Base-by-base conservation (phyloP, 1,140 invertebrate genomes). In the Bombyx mori region DNA sequence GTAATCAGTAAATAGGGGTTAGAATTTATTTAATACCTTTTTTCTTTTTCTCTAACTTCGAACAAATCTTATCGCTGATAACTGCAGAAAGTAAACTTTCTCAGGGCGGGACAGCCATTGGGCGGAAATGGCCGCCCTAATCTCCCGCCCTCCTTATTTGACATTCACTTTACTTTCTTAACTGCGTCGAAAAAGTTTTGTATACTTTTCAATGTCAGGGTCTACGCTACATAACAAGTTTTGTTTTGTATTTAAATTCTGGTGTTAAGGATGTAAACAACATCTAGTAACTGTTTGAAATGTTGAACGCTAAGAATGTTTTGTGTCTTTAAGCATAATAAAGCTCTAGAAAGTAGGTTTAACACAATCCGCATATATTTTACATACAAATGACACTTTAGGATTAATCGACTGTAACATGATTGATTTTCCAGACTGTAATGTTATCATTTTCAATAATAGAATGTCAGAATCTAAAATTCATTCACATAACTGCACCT, bases 401-500 rank as follows among this genome's bases (percentile, higher is more conserved):
- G 26, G 26, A 35, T 35, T 5, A 5, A 2, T 35, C 26, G 26
- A 35, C 4, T 35, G 26, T 35, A 35, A 35, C 26, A 35, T 35
- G 26, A 35, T 35, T 35, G 4, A 5, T 35, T 35, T 35, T 5
- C 4, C 26, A 5, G 26, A 35, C 26, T 35, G 26, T 5, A 35
- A 35, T 35, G 12, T 35, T 35, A 35, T 35, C 2, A 35, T 35
- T 35, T 35, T 35, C 26, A 35, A 3, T 35, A 35, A 35, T 35
- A 35, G 26, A 35, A 5, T 35, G 26, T 35, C 26, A 18, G 2
- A 35, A 35, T 51, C 54, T 55, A 60, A 70, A 68, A 75, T 68
- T 73, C 60, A 82, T 66, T 82, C 71, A 76, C 69, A 75, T 75
- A 82, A 87, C 82, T 83, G 82, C 82, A 87, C 82, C 82, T 85